Evolutionary conservation across 2,888 invertebrate species (phyloP), one percentile per base, ranked within the genome.

Genomic region (Girardia tigrina): DNA sequence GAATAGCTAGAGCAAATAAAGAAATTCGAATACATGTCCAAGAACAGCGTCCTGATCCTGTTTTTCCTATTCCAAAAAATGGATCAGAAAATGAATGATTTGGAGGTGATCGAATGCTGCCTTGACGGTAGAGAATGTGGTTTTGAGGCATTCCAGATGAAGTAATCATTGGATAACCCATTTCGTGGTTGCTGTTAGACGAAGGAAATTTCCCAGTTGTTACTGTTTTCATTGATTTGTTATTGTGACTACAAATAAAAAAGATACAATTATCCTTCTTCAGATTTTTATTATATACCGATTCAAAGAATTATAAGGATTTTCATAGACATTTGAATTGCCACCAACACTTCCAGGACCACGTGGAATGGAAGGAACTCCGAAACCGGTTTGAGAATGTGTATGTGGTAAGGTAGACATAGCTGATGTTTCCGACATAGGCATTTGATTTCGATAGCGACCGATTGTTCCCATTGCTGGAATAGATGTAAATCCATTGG

Each of bases 41-140:
- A 29, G 73, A 29, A 36, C 73, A 72, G 23, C 73, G 42, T 20
- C 73, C 56, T 20, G 56, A 56, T 12, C 56, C 56, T n/a, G 56
- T 16, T 56, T 56, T 56, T 2, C 56, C 56, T 6, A 56, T 8
- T 56, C 56, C 56, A 56, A 56, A 56, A 56, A 56, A 8, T 56
- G 56, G 56, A 56, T 56, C 56, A 12, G 56, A 20, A 56, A 56
- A 56, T 56, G 56, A 56, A 56, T 56, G 56, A n/a, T 56, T 56
- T 16, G 4, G 56, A 20, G 56, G 56, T 56, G 56, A 56, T 56
- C 56, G n/a, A 12, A 56, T 56, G 56, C 56, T 56, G 56, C 56
- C 56, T 56, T 56, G 56, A 12, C 56, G 56, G n/a, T 56, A 56
- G 23, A 56, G 4, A 8, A 56, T 56, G n/a, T 56, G 56, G 23